A percentile compares a stretch with the other conserved stretches of the same genome.
These are phyloP conservation scores for Scaptodrosophila latifasciaeformis DNA, from an alignment of 2,888 invertebrate species.

Conservation along the genomic window DNA sequence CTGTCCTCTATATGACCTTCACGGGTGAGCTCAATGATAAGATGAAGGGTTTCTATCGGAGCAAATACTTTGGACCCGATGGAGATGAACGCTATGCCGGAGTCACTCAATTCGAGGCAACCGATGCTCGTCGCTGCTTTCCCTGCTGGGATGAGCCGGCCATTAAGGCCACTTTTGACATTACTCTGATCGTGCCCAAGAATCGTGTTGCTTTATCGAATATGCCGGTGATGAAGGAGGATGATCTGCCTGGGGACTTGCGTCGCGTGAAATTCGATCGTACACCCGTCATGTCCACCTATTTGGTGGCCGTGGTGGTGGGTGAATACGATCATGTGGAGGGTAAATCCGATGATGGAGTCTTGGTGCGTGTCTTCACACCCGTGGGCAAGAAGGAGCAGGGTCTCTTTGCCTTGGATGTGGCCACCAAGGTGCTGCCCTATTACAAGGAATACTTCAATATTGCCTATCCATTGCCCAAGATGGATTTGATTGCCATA, in stretches of 20 bases:
- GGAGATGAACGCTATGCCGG: constrained; percentile 89
- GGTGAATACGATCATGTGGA: constrained; percentile 97
- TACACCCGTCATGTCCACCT: constrained; percentile 96
- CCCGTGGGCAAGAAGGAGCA: constrained; percentile 94
- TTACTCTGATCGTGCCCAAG: constrained; percentile 87
- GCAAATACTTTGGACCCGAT: constrained; percentile 84
- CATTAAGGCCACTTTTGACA: constrained; percentile 95
- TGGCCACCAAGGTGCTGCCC: constrained; percentile 92
- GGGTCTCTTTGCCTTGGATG: constrained; percentile 92
- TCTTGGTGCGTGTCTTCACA: constrained; percentile 87
- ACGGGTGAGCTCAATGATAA: constrained; percentile 92
- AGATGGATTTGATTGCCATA: constrained; percentile 97
- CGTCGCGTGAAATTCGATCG: constrained; percentile 82
- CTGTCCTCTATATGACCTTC: constrained; percentile 81
- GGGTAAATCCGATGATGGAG: constrained; percentile 86
- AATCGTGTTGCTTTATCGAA: constrained; percentile 93
- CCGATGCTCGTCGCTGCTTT: constrained; percentile 93
- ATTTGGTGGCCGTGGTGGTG: constrained; percentile 93
- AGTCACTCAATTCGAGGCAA: constrained; percentile 94
- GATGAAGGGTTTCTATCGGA: constrained; percentile 96
- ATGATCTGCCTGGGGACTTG: constrained; percentile 74
- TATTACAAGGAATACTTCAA: constrained; percentile 97
- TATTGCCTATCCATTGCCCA: constrained; percentile 95
- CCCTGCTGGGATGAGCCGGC: constrained; percentile 99
- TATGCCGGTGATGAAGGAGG: constrained; percentile 83